phyloP scores from a whole-genome alignment of 2,888 invertebrate species.

The Cataglyphis altisquamis region DNA sequence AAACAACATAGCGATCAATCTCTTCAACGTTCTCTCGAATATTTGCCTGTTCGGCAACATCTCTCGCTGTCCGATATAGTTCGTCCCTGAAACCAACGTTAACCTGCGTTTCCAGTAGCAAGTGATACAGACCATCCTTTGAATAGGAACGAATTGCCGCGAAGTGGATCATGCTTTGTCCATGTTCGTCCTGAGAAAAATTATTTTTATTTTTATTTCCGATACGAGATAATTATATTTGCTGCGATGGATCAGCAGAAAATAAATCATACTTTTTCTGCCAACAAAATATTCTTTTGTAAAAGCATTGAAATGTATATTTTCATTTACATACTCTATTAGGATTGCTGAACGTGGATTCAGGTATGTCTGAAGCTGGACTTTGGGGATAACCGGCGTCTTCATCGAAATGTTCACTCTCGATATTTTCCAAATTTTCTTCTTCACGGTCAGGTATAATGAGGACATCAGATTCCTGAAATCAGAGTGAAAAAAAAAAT shows the following conservation, averaged over 20 bases:
- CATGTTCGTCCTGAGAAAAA: conserved; percentile 92
- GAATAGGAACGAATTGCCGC: conserved; percentile 94
- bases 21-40: conserved; percentile 93
- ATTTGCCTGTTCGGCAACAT: conserved; percentile 93
- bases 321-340: conserved; percentile 70
- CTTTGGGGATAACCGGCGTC: conserved; percentile 83
- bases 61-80: conserved; percentile 94
- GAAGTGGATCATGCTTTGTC: conserved; percentile 96
- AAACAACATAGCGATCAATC: conserved; percentile 93
- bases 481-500: not conserved
- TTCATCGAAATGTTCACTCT: conserved; percentile 77
- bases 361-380: conserved; percentile 80
- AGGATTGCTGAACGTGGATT: conserved; percentile 80
- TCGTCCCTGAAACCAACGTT: conserved; percentile 94
- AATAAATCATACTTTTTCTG: not conserved
- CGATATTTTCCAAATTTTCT: conserved; percentile 65
- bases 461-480: conserved; percentile 82
- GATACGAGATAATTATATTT: not conserved
- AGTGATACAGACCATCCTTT: conserved; percentile 92
- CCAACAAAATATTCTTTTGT: not conserved
- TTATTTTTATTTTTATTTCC: not conserved
- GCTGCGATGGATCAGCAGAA: not conserved
- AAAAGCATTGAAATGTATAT: not conserved
- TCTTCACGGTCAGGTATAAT: conserved; percentile 80
- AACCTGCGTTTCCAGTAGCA: conserved; percentile 93